phyloP scores from a whole-genome alignment of 2,888 invertebrate species.

The Diaprepes abbreviatus region DNA sequence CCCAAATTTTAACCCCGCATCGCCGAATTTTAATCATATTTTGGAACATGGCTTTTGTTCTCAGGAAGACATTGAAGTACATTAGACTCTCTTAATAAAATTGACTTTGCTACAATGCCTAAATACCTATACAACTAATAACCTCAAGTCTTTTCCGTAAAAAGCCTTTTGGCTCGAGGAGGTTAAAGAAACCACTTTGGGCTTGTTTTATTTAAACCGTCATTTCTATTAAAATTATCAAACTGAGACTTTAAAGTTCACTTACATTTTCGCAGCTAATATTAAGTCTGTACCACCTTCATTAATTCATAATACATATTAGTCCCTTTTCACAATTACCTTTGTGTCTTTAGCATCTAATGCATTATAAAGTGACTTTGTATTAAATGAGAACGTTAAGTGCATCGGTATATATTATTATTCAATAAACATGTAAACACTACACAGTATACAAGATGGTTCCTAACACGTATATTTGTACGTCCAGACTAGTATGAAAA shows the following conservation, averaged over 20 bases:
- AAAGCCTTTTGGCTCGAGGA: conserved; percentile 12
- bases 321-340: neutral
- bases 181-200: conserved; percentile 24
- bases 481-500: too few species aligned
- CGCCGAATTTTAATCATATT: conserved; percentile 44
- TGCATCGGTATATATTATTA: too few species aligned
- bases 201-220: conserved; percentile 31
- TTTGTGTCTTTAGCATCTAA: neutral
- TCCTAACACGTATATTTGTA: too few species aligned
- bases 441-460: too few species aligned
- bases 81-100: conserved; percentile 36
- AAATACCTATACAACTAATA: conserved; percentile 44
- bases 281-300: neutral
- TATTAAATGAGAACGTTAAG: neutral
- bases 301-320: conserved; percentile 1
- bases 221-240: conserved; percentile 18
- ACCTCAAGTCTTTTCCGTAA: conserved; percentile 29
- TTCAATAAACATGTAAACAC: too few species aligned
- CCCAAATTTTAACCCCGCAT: conserved; percentile 23
- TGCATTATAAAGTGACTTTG: neutral
- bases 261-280: neutral
- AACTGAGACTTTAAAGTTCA: conserved; percentile 11
- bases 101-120: conserved; percentile 40
- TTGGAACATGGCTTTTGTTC: conserved; percentile 34
- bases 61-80: conserved; percentile 36